Percentiles rank a stretch among this genome's conserved stretches.
These are phyloP conservation scores for Nycticorax nycticorax DNA, from an alignment of 2,113 vertebrate genomes.

Conservation along the genomic window DNA sequence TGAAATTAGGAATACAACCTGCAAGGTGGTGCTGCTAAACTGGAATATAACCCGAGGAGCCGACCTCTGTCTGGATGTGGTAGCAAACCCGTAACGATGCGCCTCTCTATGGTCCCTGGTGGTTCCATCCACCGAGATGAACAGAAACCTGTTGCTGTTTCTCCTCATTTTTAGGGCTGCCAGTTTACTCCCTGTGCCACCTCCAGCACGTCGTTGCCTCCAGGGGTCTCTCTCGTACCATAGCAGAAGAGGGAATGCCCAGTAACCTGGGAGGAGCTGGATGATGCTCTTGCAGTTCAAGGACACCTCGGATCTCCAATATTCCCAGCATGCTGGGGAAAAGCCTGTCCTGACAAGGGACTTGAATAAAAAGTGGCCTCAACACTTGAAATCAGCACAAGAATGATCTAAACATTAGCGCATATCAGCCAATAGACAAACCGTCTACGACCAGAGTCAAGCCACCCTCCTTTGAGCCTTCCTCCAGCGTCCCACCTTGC, in stretches of 20 bases:
- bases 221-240: not conserved
- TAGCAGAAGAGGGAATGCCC: not conserved
- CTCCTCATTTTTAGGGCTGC: not conserved
- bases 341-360: not conserved
- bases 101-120: not conserved
- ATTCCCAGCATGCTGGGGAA: not conserved
- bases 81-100: accelerated
- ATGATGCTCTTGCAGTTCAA: not conserved
- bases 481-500: not conserved
- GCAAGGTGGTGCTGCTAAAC: not conserved
- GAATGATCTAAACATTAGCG: not conserved
- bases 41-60: not conserved
- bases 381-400: not conserved
- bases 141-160: not conserved
- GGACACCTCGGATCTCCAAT: not conserved
- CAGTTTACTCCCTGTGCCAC: not conserved
- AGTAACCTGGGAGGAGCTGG: not conserved
- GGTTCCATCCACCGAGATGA: not conserved
- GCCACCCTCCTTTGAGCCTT: not conserved
- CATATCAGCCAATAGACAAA: not conserved
- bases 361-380: not conserved
- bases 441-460: not conserved
- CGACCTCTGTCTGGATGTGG: not conserved
- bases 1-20: not conserved
- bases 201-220: not conserved